A percentile compares a stretch with the other conserved stretches of the same genome.
These are phyloP conservation scores for Diplazon laetatorius DNA, from an alignment of 2,888 invertebrate species.

Conservation along the genomic window DNA sequence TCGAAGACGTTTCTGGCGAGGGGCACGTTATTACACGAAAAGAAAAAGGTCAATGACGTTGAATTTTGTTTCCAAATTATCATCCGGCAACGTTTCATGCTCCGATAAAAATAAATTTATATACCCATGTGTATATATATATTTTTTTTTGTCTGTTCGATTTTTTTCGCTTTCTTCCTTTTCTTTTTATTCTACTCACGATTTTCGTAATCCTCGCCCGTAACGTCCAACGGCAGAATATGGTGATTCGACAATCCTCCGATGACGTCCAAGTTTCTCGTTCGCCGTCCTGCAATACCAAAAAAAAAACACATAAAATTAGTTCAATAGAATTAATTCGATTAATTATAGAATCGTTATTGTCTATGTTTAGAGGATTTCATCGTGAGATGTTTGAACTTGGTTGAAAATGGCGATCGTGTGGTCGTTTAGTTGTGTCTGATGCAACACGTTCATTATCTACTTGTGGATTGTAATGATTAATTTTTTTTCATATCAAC, in stretches of 20 bases:
- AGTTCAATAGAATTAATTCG: neutral
- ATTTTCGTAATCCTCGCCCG: slow-evolving; percentile 73
- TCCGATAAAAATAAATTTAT: slow-evolving; percentile 2
- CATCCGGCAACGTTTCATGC: neutral
- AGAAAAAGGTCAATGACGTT: slow-evolving; percentile 28
- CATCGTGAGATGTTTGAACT: too few relatives aligned
- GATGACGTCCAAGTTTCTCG: slow-evolving; percentile 75
- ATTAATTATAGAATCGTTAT: neutral
- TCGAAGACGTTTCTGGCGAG: slow-evolving; percentile 41
- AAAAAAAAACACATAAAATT: neutral
- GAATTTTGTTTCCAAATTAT: slow-evolving; percentile 50
- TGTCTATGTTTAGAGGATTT: too few relatives aligned
- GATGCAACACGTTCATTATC: too few relatives aligned
- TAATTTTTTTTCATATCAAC: too few relatives aligned
- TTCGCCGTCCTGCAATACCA: slow-evolving; percentile 76
- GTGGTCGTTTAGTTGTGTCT: too few relatives aligned
- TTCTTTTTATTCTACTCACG: slow-evolving; percentile 67
- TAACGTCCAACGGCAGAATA: slow-evolving; percentile 70
- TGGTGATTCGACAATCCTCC: slow-evolving; percentile 76
- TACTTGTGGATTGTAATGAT: too few relatives aligned
- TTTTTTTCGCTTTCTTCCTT: too few relatives aligned
- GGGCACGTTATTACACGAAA: slow-evolving; percentile 1
- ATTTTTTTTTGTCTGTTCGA: too few relatives aligned
- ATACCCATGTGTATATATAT: too few relatives aligned
- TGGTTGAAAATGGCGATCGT: too few relatives aligned